Percentiles rank a stretch among this genome's conserved stretches.
Evolutionary conservation across 2,888 invertebrate species (phyloP).

Genomic region (Diarsia dahlii): DNA sequence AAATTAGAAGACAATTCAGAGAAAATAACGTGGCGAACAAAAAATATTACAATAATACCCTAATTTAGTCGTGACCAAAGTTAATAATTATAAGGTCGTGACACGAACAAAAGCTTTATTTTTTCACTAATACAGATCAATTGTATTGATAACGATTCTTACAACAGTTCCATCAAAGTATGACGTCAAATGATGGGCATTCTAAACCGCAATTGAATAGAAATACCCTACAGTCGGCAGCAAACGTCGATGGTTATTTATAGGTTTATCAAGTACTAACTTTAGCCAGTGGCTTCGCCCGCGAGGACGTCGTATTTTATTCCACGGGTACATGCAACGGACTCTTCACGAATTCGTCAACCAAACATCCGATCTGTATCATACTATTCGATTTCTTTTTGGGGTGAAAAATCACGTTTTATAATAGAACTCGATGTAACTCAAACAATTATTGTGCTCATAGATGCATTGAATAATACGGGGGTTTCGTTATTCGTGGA

Average conservation of each 20-base stretch:
- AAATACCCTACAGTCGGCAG: conserved; percentile 26
- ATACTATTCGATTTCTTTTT: no score
- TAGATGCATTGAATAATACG: background rate
- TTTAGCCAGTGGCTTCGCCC: background rate
- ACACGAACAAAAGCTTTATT: background rate
- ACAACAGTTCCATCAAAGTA: background rate
- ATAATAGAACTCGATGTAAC: no score
- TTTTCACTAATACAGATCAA: conserved; percentile 16
- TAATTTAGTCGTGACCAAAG: background rate
- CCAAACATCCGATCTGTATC: no score
- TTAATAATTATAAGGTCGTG: background rate
- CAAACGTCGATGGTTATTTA: background rate
- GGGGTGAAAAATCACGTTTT: no score
- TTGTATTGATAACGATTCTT: background rate
- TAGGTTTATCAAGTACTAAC: background rate
- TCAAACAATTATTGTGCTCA: no score
- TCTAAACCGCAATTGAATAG: conserved; percentile 21
- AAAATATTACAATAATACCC: background rate
- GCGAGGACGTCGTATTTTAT: background rate
- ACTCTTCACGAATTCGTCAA: no score
- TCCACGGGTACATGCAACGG: background rate
- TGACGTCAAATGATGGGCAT: conserved; percentile 6
- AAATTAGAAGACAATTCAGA: background rate
- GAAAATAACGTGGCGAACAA: background rate
- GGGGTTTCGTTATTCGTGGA: no score